Evolutionary conservation across 2,797 vertebrate species (phyloP).

Genomic region (Urophycis tenuis): DNA sequence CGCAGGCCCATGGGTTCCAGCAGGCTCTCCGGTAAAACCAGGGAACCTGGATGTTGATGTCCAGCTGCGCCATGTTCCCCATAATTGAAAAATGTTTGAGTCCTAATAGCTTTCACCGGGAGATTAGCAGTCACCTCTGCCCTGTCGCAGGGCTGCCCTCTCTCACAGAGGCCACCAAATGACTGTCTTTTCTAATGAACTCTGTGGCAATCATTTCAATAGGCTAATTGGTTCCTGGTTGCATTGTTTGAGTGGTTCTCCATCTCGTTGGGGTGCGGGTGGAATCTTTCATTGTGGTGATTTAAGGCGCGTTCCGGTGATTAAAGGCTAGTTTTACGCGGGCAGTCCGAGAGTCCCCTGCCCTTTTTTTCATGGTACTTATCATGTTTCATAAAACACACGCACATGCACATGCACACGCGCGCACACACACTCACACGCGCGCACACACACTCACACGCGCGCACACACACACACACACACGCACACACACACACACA

Average conservation of each 20-base stretch:
- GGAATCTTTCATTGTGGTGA: slow-evolving; percentile 11
- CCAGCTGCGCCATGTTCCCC: slow-evolving; percentile 29
- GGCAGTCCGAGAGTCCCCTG: slow-evolving; percentile 5
- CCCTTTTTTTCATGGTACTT: not conserved
- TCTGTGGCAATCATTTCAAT: slow-evolving; percentile 43
- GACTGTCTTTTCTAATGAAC: slow-evolving; percentile 36
- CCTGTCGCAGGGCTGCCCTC: slow-evolving; percentile 36
- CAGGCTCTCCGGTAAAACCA: slow-evolving; percentile 1
- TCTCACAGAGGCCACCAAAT: slow-evolving; percentile 31
- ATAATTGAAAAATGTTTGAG: slow-evolving; percentile 32
- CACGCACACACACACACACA: too few species aligned
- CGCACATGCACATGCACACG: not conserved
- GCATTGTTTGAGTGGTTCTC: slow-evolving; percentile 42
- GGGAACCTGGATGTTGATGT: slow-evolving; percentile 23
- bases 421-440: too few species aligned
- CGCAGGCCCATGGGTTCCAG: not conserved
- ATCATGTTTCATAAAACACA: not conserved
- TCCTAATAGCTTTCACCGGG: slow-evolving; percentile 33
- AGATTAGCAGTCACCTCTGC: slow-evolving; percentile 31
- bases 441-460: too few species aligned
- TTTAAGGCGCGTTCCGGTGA: slow-evolving; percentile 27
- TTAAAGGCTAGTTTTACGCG: slow-evolving; percentile 32
- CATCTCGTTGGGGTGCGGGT: slow-evolving; percentile 44
- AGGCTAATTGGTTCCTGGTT: slow-evolving; percentile 43
- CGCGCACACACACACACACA: too few species aligned